Conservation (phyloP, 2,113 vertebrate species). For the Sula dactylatra region DNA sequence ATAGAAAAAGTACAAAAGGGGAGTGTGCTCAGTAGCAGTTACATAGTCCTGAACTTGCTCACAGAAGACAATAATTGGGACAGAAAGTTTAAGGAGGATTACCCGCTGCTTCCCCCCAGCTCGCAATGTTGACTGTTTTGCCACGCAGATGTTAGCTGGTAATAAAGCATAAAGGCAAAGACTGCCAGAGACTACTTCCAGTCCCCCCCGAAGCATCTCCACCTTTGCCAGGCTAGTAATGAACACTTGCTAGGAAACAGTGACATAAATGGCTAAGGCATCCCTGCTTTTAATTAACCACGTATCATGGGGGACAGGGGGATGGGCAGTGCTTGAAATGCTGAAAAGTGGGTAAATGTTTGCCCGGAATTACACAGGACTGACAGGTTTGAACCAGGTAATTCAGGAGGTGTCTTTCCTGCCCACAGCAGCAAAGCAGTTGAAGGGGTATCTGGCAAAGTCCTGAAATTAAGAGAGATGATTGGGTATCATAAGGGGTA, state of each 20-base stretch:
- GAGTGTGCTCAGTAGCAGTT: not conserved
- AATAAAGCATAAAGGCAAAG: not conserved
- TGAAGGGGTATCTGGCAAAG: not conserved
- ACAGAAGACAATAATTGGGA: not conserved
- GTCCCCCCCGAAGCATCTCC: not conserved
- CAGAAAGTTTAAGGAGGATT: not conserved
- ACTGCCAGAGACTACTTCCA: not conserved
- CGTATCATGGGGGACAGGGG: fast-evolving
- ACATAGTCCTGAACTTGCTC: not conserved
- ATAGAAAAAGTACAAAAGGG: not conserved
- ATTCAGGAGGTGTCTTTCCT: not conserved
- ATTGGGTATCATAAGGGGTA: fast-evolving
- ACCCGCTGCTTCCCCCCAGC: not conserved
- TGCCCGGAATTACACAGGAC: not conserved
- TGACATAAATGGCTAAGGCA: not conserved
- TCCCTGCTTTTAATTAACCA: not conserved
- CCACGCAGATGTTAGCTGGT: not conserved
- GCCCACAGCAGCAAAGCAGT: not conserved
- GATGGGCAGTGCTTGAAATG: not conserved
- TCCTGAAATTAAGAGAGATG: not conserved
- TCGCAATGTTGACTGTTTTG: not conserved
- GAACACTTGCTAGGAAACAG: not conserved
- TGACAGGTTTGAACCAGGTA: not conserved
- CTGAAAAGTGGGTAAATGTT: not conserved
- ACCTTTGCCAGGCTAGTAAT: not conserved